Evolutionary conservation across 2,888 invertebrate species (phyloP).

Genomic region (Pristionchus maxplancki): DNA sequence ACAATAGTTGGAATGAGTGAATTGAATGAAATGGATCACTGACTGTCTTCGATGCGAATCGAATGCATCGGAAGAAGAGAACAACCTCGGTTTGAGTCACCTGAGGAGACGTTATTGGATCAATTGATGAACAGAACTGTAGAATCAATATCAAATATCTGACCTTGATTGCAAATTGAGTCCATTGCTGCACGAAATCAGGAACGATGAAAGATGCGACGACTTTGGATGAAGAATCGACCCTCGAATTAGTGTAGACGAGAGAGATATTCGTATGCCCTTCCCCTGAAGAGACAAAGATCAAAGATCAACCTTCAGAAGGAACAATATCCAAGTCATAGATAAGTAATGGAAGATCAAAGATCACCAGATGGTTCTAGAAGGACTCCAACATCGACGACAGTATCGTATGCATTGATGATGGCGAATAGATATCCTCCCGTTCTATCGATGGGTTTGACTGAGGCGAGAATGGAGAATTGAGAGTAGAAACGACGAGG

Average conservation of each 20-base stretch:
- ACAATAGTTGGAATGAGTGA: background rate
- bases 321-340: too few relatives aligned
- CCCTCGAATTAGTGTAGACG: slow-evolving; percentile 88
- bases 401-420: slow-evolving; percentile 92
- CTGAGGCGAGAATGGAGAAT: slow-evolving; percentile 89
- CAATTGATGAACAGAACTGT: background rate
- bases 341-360: too few relatives aligned
- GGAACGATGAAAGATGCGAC: slow-evolving; percentile 88
- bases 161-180: slow-evolving; percentile 81
- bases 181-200: slow-evolving; percentile 85
- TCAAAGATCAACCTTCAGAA: too few relatives aligned
- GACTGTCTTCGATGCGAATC: slow-evolving; percentile 82
- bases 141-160: background rate
- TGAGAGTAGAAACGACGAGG: slow-evolving; percentile 85
- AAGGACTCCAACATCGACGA: slow-evolving; percentile 86
- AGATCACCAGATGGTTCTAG: slow-evolving; percentile 72
- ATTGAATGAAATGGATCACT: background rate
- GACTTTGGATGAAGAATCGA: slow-evolving; percentile 82
- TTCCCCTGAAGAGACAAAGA: slow-evolving; percentile 77
- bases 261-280: slow-evolving; percentile 87
- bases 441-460: slow-evolving; percentile 84
- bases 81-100: slow-evolving; percentile 84
- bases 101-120: background rate
- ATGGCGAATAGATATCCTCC: slow-evolving; percentile 91
- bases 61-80: slow-evolving; percentile 90